phyloP scores from a whole-genome alignment of 2,113 vertebrate genomes.

The Paracanthobrama guichenoti region DNA sequence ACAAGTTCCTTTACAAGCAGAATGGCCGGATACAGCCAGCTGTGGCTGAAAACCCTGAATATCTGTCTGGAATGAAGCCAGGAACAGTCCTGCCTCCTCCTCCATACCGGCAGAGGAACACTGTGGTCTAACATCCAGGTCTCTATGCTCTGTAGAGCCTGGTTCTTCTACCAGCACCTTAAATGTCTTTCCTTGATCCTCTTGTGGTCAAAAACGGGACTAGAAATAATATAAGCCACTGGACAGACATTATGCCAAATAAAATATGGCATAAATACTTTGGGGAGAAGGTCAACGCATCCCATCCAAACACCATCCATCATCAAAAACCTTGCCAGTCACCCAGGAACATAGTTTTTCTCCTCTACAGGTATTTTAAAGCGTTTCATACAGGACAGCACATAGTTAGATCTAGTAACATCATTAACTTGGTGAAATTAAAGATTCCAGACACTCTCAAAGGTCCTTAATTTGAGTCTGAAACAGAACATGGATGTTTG shows the following conservation, averaged over 20 bases:
- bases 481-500: background rate
- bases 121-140: constrained; percentile 84
- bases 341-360: background rate
- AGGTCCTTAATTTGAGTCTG: background rate
- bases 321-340: background rate
- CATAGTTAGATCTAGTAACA: background rate
- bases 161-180: constrained; percentile 59
- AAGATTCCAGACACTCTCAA: constrained; percentile 1
- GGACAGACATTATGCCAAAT: background rate
- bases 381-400: background rate
- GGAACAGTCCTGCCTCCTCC: constrained; percentile 92
- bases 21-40: constrained; percentile 90
- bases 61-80: constrained; percentile 89
- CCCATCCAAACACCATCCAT: background rate
- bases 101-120: constrained; percentile 96
- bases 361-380: constrained; percentile 21
- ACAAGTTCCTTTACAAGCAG: constrained; percentile 96
- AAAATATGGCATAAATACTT: background rate
- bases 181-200: constrained; percentile 19
- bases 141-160: constrained; percentile 36
- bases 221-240: background rate
- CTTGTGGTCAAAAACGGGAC: constrained; percentile 29
- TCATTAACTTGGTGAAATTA: background rate
- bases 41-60: constrained; percentile 94
- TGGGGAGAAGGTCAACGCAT: background rate